Percentiles rank a stretch among this genome's conserved stretches.
Conservation (phyloP, 2,113 vertebrate species). For the Stegastes partitus region DNA sequence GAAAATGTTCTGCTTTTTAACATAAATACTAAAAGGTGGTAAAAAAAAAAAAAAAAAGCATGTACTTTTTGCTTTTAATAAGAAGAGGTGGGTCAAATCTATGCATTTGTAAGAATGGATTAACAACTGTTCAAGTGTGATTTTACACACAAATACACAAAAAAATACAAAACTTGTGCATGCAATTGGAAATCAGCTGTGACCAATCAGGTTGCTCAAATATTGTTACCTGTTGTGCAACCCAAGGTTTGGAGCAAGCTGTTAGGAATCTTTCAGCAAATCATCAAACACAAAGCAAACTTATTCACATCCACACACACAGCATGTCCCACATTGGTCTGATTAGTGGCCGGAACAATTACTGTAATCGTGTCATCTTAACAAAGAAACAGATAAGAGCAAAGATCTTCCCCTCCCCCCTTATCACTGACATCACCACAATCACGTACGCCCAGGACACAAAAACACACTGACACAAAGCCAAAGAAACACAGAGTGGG, state of each 20-base stretch:
- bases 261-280: constrained; percentile 14
- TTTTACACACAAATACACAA: not conserved
- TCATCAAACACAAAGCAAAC: constrained; percentile 15
- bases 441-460: constrained; percentile 24
- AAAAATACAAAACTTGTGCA: not conserved
- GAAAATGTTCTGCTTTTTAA: too few relatives aligned
- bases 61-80: too few relatives aligned
- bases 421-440: constrained; percentile 70
- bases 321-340: constrained; percentile 68
- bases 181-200: not conserved
- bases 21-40: not conserved
- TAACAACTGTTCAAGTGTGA: not conserved
- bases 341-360: constrained; percentile 86
- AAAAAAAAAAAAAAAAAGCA: too few relatives aligned
- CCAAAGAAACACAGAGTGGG: not conserved
- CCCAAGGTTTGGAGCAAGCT: not conserved
- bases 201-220: constrained; percentile 10
- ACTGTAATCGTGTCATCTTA: constrained; percentile 85
- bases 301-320: constrained; percentile 5
- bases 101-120: not conserved
- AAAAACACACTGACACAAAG: not conserved
- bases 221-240: not conserved
- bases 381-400: constrained; percentile 80
- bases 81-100: not conserved
- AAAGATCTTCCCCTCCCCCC: constrained; percentile 62